Conservation (phyloP, 2,888 invertebrate genomes). For the Globia sparganii region DNA sequence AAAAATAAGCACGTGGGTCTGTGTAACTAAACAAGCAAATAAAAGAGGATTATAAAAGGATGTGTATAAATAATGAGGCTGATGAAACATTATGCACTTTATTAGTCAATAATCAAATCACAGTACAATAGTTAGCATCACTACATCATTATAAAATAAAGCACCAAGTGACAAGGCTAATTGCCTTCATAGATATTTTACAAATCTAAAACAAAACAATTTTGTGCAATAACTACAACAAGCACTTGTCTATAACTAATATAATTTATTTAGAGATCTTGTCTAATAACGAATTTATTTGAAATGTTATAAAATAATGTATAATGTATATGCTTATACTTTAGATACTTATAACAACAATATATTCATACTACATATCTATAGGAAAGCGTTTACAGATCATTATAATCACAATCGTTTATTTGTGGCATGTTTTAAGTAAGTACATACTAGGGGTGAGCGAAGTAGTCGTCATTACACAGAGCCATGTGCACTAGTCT, state of each 20-base stretch:
- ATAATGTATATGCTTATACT: constrained; percentile 5
- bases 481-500: constrained; percentile 64
- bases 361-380: constrained; percentile 25
- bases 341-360: constrained; percentile 28
- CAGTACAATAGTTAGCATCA: constrained; percentile 57
- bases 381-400: constrained; percentile 63
- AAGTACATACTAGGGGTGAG: constrained; percentile 53
- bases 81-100: constrained; percentile 68
- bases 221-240: constrained; percentile 51
- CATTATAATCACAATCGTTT: constrained; percentile 66
- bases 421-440: constrained; percentile 51
- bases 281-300: constrained; percentile 20
- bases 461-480: constrained; percentile 64
- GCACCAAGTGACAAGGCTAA: constrained; percentile 63
- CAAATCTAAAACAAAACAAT: constrained; percentile 47
- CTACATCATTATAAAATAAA: constrained; percentile 50
- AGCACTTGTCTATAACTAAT: constrained; percentile 47
- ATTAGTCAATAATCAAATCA: constrained; percentile 68
- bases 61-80: constrained; percentile 70
- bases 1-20: constrained; percentile 71
- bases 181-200: constrained; percentile 30
- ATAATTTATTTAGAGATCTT: constrained; percentile 37
- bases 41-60: constrained; percentile 54
- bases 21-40: constrained; percentile 68
- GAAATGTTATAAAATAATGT: constrained; percentile 20